These are phyloP conservation scores for Pseudorhiza aurosa DNA, from an alignment of 30 jellyfish, hydroid and myxozoan genomes.

Conservation along the genomic window DNA sequence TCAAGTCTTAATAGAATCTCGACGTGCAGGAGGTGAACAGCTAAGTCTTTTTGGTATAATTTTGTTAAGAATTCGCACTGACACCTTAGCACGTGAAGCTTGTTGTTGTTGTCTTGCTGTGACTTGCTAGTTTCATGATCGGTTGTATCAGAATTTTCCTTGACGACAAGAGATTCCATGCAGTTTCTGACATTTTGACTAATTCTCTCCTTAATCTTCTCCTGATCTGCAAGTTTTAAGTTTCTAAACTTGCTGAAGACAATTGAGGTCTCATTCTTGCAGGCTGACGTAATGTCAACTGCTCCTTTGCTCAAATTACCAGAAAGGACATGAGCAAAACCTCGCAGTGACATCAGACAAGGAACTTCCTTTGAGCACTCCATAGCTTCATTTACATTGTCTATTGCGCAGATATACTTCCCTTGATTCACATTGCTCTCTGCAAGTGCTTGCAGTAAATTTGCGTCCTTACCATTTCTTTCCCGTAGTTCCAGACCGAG, in stretches of 20 bases:
- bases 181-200: constrained; percentile 15
- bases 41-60: constrained; percentile 48
- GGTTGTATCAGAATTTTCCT: neutral
- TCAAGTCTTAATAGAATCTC: constrained; percentile 27
- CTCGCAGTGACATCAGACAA: constrained; percentile 34
- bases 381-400: constrained; percentile 20
- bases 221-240: constrained; percentile 57
- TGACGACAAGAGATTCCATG: neutral
- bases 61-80: constrained; percentile 44
- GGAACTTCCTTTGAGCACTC: constrained; percentile 4
- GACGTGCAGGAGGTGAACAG: constrained; percentile 35
- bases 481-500: constrained; percentile 20
- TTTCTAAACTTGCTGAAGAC: constrained; percentile 27
- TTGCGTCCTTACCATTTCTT: neutral
- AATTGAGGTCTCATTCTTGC: constrained; percentile 38
- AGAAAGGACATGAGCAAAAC: constrained; percentile 48
- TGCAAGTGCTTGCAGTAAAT: constrained; percentile 20
- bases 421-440: constrained; percentile 34
- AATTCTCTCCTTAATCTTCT: constrained; percentile 32
- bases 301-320: constrained; percentile 40
- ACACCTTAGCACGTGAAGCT: constrained; percentile 27
- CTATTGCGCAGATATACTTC: constrained; percentile 26
- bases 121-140: neutral
- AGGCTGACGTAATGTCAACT: constrained; percentile 49
- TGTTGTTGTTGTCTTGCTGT: constrained; percentile 28